Conservation (phyloP, 1,140 invertebrate genomes). For the Drosophila ohnishii region DNA sequence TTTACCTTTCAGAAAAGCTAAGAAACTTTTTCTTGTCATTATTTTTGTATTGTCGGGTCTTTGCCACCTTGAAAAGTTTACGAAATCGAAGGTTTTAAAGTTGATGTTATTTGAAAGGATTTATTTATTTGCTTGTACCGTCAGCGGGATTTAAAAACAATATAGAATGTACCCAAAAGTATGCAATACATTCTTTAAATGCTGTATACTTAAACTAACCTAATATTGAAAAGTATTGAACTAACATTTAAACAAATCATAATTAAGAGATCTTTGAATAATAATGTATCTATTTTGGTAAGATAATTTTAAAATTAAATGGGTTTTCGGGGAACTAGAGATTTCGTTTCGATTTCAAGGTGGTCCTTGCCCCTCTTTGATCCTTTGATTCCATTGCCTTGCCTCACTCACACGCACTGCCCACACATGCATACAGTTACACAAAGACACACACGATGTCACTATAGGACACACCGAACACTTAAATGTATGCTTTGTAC, state of each 20-base stretch:
- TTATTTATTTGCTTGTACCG: background rate
- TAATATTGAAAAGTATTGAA: background rate
- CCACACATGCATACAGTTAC: constrained; percentile 41
- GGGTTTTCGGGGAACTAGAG: background rate
- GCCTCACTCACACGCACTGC: constrained; percentile 50
- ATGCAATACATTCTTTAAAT: background rate
- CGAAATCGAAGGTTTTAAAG: background rate
- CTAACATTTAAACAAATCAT: background rate
- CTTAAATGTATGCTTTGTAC: constrained; percentile 31
- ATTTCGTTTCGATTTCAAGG: constrained; percentile 5
- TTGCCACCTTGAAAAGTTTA: constrained; percentile 3
- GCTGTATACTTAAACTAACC: background rate
- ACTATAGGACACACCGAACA: constrained; percentile 6
- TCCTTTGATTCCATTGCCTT: constrained; percentile 42
- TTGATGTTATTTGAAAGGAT: background rate
- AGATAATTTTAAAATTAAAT: background rate
- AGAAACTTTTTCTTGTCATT: background rate
- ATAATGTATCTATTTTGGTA: background rate
- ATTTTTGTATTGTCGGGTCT: background rate
- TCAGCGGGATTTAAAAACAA: background rate
- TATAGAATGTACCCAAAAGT: background rate
- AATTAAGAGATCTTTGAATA: background rate
- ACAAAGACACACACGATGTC: constrained; percentile 25
- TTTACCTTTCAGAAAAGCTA: background rate
- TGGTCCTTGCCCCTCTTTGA: background rate